Evolutionary conservation across 2,888 invertebrate genomes (phyloP).

Genomic region (Parnassius orleans): DNA sequence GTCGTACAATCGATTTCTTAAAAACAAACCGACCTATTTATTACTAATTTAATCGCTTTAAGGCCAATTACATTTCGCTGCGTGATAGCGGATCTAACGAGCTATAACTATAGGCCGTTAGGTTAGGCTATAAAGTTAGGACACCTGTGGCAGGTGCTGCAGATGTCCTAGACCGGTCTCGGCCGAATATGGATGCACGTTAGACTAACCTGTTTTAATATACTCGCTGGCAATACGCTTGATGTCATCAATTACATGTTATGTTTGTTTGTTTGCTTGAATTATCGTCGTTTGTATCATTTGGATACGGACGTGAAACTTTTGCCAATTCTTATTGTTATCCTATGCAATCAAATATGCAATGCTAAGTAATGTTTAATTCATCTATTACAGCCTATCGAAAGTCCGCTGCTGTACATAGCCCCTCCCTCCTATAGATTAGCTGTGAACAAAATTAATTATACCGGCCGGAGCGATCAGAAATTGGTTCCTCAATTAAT

Average conservation of each 20-base stretch:
- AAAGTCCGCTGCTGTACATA: too few relatives aligned
- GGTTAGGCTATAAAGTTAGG: conserved; percentile 28
- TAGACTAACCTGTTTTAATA: conserved; percentile 4
- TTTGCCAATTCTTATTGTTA: too few relatives aligned
- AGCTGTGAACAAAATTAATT: too few relatives aligned
- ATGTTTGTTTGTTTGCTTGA: too few relatives aligned
- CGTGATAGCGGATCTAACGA: conserved; percentile 17
- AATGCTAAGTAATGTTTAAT: too few relatives aligned
- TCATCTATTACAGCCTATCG: too few relatives aligned
- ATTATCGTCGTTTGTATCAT: too few relatives aligned
- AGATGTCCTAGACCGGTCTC: conserved; percentile 29
- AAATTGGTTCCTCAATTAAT: too few relatives aligned
- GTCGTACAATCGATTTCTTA: not conserved
- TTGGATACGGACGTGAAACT: too few relatives aligned
- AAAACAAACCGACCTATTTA: not conserved
- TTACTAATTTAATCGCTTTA: conserved; percentile 2
- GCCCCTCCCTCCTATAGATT: too few relatives aligned
- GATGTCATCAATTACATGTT: not conserved
- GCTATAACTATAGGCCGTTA: conserved; percentile 12
- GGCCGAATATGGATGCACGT: conserved; percentile 31
- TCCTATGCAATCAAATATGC: too few relatives aligned
- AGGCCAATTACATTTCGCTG: conserved; percentile 9
- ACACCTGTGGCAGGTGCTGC: conserved; percentile 37
- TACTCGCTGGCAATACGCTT: not conserved
- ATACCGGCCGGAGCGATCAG: too few relatives aligned